Evolutionary conservation across 2,113 vertebrate species (phyloP).

Genomic region (Myrmecophaga tridactyla): DNA sequence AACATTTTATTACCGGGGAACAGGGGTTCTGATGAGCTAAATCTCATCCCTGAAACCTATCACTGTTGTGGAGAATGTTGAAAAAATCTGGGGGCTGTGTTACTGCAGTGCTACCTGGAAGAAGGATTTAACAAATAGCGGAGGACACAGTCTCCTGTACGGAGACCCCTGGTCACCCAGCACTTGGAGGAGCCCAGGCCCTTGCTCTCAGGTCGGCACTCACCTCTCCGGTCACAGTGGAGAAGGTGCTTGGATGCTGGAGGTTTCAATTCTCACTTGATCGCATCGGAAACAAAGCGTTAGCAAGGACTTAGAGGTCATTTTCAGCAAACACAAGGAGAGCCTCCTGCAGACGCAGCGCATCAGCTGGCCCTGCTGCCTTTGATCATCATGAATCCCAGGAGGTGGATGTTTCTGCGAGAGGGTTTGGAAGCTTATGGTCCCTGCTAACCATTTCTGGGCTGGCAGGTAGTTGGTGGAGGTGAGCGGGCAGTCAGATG

Average conservation of each 20-base stretch:
- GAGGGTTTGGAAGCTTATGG: accelerated
- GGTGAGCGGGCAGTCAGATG: accelerated
- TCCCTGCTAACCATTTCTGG: accelerated
- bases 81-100: not conserved
- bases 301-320: too few species aligned
- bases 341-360: too few species aligned
- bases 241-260: too few species aligned
- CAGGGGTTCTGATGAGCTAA: not conserved
- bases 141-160: not conserved
- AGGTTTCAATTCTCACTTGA: too few species aligned
- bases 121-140: not conserved
- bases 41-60: not conserved
- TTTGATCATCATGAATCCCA: accelerated
- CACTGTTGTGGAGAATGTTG: not conserved
- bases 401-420: accelerated
- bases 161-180: too few species aligned
- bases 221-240: too few species aligned
- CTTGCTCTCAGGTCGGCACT: too few species aligned
- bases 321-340: too few species aligned
- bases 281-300: too few species aligned
- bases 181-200: too few species aligned
- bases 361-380: too few species aligned
- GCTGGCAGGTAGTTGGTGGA: not conserved
- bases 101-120: too few species aligned
- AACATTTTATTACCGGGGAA: not conserved